phyloP scores from a whole-genome alignment of 2,113 vertebrate species.

The Mus spicilegus region DNA sequence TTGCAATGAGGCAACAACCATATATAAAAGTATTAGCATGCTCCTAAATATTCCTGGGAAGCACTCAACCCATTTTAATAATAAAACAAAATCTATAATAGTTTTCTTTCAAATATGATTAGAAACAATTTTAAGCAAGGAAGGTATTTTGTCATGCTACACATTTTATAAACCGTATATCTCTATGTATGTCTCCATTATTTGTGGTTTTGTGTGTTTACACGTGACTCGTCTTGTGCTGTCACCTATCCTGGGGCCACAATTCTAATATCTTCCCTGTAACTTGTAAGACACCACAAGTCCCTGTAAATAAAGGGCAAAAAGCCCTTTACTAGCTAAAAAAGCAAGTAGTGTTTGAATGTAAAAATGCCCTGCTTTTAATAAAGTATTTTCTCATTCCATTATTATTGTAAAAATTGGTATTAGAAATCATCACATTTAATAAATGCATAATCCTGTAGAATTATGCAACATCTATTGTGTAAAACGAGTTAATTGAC shows the following conservation, averaged over 20 bases:
- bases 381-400: slow-evolving; percentile 16
- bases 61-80: background rate
- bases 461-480: slow-evolving; percentile 34
- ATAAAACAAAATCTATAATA: background rate
- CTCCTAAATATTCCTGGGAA: background rate
- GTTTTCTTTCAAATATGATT: background rate
- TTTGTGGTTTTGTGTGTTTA: background rate
- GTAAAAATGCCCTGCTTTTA: slow-evolving; percentile 76
- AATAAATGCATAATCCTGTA: slow-evolving; percentile 11
- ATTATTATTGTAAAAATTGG: background rate
- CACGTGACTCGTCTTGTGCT: slow-evolving; percentile 15
- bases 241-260: slow-evolving; percentile 58
- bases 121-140: background rate
- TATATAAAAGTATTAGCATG: background rate
- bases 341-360: slow-evolving; percentile 84
- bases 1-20: background rate
- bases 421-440: slow-evolving; percentile 9
- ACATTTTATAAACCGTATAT: background rate
- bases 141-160: background rate
- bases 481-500: background rate
- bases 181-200: slow-evolving; percentile 1
- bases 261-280: slow-evolving; percentile 79
- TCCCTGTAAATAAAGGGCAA: slow-evolving; percentile 82
- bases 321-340: slow-evolving; percentile 68
- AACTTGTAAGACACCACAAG: slow-evolving; percentile 80